Evolutionary conservation across 1,140 invertebrate genomes (phyloP), one percentile per base, ranked within the genome.

Genomic region (Nasonia giraulti): DNA sequence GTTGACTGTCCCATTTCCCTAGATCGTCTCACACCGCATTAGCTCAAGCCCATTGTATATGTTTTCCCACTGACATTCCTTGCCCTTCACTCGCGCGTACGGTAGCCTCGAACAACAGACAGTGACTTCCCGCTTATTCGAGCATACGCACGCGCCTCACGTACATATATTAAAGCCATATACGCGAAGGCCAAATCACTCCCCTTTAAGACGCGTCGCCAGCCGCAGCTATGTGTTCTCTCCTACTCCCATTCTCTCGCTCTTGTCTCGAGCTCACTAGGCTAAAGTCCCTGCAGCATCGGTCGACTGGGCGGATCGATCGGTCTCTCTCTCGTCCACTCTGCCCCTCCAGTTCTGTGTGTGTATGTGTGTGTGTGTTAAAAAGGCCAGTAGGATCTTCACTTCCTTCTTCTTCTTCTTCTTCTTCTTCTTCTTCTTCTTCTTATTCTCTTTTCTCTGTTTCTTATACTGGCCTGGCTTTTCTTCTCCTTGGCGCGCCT

Each of bases 181-280:
- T 40, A 68, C 55, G 55, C 55, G 55, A 20, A 62, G 20, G 55
- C 20, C 20, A 20, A 71, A 37, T 37, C 12, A 37, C 37, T 74
- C 33, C 73, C 33, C 73, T 74, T 74, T 74, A 74, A 74, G 73
- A 14, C 73, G 37, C 73, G 73, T 74, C 73, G 7, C 4, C 17
- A 40, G 27, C 10, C 73, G 33, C 14, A 14, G 37, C 31, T 74
- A 74, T 74, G 73, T 37, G 33, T 74, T 71, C 27, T 33, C 31
- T 71, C 27, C 69, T 62, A n/a, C 55, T 62, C n/a, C 55, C 55
- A 71, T 71, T 71, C 31, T 71, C 27, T 23, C 6, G 10, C 66
- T 47, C 44, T 47, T 12, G 44, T 47, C 44, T 50, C 47, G 11
- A 12, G 11, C 47, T 50, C 47, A 14, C 47, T 50, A 17, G 55